Percentiles rank a stretch among this genome's conserved stretches.
phyloP scores from a whole-genome alignment of 2,113 vertebrate genomes.

The Copsychus sechellarum region DNA sequence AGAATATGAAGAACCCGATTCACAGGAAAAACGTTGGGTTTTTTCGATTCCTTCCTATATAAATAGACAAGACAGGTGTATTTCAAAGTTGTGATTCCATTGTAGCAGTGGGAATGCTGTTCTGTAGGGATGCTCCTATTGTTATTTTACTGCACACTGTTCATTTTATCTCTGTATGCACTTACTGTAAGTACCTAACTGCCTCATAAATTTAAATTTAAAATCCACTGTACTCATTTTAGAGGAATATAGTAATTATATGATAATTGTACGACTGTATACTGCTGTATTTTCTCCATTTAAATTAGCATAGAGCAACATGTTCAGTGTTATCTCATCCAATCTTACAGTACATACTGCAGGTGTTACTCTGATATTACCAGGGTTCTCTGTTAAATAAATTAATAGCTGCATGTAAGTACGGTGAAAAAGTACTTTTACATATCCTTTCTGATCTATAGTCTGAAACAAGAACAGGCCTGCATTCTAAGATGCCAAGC shows the following conservation, averaged over 20 bases:
- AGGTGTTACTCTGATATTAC: neutral
- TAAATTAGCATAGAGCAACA: neutral
- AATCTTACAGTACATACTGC: neutral
- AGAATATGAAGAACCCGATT: neutral
- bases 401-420: neutral
- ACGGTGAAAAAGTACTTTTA: neutral
- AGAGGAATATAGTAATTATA: conserved; percentile 8
- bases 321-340: neutral
- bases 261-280: neutral
- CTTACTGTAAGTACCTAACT: neutral
- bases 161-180: neutral
- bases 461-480: neutral
- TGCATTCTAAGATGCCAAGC: neutral
- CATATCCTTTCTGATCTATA: neutral
- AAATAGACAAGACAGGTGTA: neutral
- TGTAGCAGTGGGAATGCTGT: neutral
- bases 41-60: neutral
- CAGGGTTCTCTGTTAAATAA: neutral
- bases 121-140: neutral
- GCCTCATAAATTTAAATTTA: conserved; percentile 26
- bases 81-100: neutral
- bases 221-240: neutral
- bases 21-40: fast-evolving
- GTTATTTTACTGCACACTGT: neutral
- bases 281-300: neutral